A percentile compares a stretch with the other conserved stretches of the same genome.
These are phyloP conservation scores for Cactoblastis cactorum DNA, from an alignment of 2,888 invertebrate genomes.

Conservation along the genomic window DNA sequence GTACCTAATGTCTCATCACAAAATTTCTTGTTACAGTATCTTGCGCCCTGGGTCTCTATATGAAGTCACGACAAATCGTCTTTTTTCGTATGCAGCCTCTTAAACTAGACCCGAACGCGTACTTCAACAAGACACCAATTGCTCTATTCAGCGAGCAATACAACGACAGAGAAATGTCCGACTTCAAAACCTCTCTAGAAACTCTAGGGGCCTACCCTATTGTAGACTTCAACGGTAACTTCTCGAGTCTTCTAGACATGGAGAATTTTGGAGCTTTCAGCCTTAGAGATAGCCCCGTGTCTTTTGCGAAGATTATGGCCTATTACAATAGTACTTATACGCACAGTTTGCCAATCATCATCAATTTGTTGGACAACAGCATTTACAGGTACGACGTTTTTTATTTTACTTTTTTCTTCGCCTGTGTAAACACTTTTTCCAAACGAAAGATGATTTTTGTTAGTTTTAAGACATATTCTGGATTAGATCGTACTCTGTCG, in stretches of 20 bases:
- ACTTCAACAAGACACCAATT: constrained; percentile 78
- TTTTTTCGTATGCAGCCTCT: constrained; percentile 82
- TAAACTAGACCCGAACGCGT: constrained; percentile 81
- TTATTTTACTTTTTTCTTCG: not conserved
- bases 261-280: constrained; percentile 84
- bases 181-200: constrained; percentile 57
- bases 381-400: constrained; percentile 80
- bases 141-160: constrained; percentile 80
- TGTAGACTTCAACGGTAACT: constrained; percentile 82
- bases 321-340: constrained; percentile 89
- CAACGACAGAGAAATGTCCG: constrained; percentile 50
- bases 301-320: constrained; percentile 79
- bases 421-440: too few relatives aligned
- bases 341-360: constrained; percentile 87
- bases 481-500: too few relatives aligned
- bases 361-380: constrained; percentile 85
- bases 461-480: too few relatives aligned
- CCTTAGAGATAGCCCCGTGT: constrained; percentile 73
- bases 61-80: constrained; percentile 81
- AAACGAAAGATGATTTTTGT: too few relatives aligned
- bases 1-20: too few relatives aligned
- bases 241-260: constrained; percentile 80
- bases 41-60: constrained; percentile 83
- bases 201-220: constrained; percentile 61
- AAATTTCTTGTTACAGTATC: constrained; percentile 76